These are phyloP conservation scores for Scomber colias DNA, from an alignment of 2,113 vertebrate species.

Conservation along the genomic window DNA sequence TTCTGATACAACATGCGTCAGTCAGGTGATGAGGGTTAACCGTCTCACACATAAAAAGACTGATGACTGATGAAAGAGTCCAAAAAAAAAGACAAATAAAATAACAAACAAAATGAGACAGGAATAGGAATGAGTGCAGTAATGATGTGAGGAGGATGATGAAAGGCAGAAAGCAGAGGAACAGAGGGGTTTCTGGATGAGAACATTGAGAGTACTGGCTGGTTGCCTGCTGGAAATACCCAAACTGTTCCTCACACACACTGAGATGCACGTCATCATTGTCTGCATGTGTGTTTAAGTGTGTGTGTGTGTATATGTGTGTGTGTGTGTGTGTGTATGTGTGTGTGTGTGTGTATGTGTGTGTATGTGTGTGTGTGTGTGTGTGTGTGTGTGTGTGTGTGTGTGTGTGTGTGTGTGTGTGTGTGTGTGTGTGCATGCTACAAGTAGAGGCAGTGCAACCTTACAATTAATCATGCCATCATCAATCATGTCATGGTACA, in stretches of 20 bases:
- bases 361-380: conserved; percentile 35
- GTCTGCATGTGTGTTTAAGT: conserved; percentile 28
- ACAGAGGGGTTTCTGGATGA: conserved; percentile 51
- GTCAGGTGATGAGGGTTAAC: background rate
- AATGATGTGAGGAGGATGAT: conserved; percentile 26
- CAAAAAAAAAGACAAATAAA: background rate
- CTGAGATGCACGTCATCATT: conserved; percentile 63
- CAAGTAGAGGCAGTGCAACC: background rate
- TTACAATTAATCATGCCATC: conserved; percentile 27
- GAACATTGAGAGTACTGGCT: conserved; percentile 53
- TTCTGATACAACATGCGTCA: background rate
- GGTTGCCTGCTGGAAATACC: conserved; percentile 73
- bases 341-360: conserved; percentile 30
- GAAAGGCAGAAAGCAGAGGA: conserved; percentile 49
- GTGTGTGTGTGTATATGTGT: conserved; percentile 22
- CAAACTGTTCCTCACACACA: conserved; percentile 68
- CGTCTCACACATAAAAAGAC: fast-evolving
- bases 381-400: conserved; percentile 27
- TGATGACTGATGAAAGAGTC: background rate
- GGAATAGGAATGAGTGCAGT: background rate
- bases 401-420: background rate
- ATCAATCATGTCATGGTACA: conserved; percentile 35
- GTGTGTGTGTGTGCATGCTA: background rate
- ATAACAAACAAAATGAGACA: background rate
- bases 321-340: conserved; percentile 11